Percentiles rank a stretch among this genome's conserved stretches.
phyloP scores from a whole-genome alignment of 2,888 invertebrate species.

The Acleris laterana region DNA sequence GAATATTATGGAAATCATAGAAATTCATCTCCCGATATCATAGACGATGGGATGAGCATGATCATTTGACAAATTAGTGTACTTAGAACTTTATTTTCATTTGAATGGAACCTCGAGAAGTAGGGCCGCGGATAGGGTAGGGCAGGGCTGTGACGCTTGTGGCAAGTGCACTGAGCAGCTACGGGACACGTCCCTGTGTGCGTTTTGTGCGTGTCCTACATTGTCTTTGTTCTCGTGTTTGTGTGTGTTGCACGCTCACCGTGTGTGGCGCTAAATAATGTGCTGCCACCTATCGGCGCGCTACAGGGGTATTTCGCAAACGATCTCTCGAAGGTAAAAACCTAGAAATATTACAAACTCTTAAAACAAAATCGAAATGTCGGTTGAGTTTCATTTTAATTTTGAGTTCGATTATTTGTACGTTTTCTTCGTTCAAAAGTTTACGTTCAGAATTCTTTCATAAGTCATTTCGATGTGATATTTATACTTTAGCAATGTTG shows the following conservation, averaged over 20 bases:
- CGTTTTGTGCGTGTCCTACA: constrained; percentile 84
- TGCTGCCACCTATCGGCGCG: constrained; percentile 81
- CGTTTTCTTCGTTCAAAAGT: constrained; percentile 51
- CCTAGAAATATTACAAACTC: constrained; percentile 73
- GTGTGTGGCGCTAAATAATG: constrained; percentile 81
- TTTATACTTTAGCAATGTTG: constrained; percentile 60
- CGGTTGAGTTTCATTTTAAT: constrained; percentile 68
- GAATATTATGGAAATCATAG: constrained; percentile 55
- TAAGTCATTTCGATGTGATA: constrained; percentile 66
- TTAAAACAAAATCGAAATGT: constrained; percentile 68
- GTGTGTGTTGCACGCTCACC: constrained; percentile 86
- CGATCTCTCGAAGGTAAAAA: constrained; percentile 98
- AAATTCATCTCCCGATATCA: constrained; percentile 64
- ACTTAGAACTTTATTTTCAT: constrained; percentile 56
- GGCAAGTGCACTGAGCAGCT: constrained; percentile 82
- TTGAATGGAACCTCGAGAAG: constrained; percentile 43
- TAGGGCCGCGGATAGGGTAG: constrained; percentile 40
- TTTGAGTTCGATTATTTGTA: constrained; percentile 61
- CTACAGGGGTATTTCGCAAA: constrained; percentile 96
- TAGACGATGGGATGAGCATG: constrained; percentile 78
- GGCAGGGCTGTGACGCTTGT: constrained; percentile 60
- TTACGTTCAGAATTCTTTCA: constrained; percentile 62
- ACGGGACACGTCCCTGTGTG: constrained; percentile 75
- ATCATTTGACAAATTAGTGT: constrained; percentile 63
- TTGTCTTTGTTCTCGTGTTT: constrained; percentile 85